Evolutionary conservation across 2,797 vertebrate species (phyloP).

Genomic region (Smutsia gigantea): DNA sequence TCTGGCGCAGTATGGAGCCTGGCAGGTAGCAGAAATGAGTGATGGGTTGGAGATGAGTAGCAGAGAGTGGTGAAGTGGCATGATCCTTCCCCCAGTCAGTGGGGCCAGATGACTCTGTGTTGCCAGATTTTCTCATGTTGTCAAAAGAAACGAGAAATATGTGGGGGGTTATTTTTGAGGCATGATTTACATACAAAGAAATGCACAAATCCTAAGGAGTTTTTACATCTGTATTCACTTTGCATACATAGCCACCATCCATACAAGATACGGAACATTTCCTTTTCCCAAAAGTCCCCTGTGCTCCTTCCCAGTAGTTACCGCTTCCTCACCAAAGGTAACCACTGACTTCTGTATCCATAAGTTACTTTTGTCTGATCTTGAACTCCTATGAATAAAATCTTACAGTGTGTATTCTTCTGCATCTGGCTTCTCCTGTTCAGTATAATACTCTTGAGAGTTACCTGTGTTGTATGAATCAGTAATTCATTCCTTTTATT

Average conservation of each 20-base stretch:
- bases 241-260: background rate
- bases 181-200: background rate
- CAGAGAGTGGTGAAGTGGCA: background rate
- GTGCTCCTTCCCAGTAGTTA: background rate
- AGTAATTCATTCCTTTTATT: background rate
- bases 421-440: background rate
- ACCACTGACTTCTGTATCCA: background rate
- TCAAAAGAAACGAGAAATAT: background rate
- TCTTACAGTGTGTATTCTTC: background rate
- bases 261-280: background rate
- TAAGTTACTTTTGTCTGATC: background rate
- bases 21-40: background rate
- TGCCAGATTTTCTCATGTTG: slow-evolving; percentile 20
- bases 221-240: background rate
- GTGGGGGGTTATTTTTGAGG: background rate
- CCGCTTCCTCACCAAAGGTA: background rate
- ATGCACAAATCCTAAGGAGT: background rate
- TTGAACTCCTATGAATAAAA: background rate
- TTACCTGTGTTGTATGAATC: background rate
- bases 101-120: background rate
- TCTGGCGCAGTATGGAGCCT: background rate
- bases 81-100: rapidly evolving
- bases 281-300: background rate
- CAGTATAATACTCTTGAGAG: background rate
- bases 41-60: background rate